Evolutionary conservation across 2,797 vertebrate genomes (phyloP), one percentile per base, ranked within the genome.

Genomic region (Nasua narica): DNA sequence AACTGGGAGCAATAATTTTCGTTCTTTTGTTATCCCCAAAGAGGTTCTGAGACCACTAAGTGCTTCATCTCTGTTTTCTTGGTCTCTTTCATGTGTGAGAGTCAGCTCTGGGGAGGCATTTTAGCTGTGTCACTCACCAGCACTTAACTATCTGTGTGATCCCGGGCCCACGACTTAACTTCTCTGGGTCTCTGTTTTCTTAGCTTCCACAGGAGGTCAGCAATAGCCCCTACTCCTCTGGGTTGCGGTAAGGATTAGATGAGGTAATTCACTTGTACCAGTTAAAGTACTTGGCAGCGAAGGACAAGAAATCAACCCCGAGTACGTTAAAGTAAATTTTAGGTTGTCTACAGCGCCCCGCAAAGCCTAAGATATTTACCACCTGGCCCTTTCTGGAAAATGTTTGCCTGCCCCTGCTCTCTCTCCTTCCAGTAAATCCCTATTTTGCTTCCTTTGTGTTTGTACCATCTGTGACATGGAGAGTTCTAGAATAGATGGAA

Each of bases 1-100:
- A 94, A 92, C n/a, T 83, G 7, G 19, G n/a, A 32, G 18, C 77
- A 95, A 97, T 79, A 35, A 83, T 69, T 91, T 72, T 77, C 79
- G 96, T 91, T 84, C 46, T 5, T 93, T 90, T 95, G 62, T 21
- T 91, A 50, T 95, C 32, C 91, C 81, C 90, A 60, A 97, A 85
- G 37, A 95, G 25, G 76, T 93, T 74, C 67, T 82, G 91, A 40
- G 76, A 94, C 82, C 35, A 46, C 50, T 86, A 72, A 90, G 23
- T 84, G n/a, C 40, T 94, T 43, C 50, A 89, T 85, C 29, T 90
- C 21, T 56, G 83, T 82, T 97, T 94, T 91, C 37, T 85, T 88
- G 21, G 58, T 56, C 92, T 96, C 62, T 95, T 94, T 97, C n/a
- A 84, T 32, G 46, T 91, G 56, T 54, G 56, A 58, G 13, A 70